Percentiles rank a stretch among this genome's conserved stretches.
phyloP scores from a whole-genome alignment of 2,797 vertebrate species.

The Pseudotriccus pelzelni region DNA sequence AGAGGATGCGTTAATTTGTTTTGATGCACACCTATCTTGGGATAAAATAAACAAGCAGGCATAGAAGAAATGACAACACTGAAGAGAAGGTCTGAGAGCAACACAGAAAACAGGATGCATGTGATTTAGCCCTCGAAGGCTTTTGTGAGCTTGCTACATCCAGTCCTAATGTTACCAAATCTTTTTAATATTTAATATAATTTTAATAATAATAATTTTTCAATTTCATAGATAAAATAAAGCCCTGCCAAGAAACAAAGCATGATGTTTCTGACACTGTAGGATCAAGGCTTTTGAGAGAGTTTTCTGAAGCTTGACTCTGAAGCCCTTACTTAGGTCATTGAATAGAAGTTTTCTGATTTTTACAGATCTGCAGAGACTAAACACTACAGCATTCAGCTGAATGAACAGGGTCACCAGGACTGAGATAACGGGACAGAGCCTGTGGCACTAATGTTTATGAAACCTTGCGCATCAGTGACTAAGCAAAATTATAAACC shows the following conservation, averaged over 20 bases:
- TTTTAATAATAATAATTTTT: background rate
- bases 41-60: background rate
- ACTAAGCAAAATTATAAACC: background rate
- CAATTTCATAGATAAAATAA: background rate
- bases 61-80: background rate
- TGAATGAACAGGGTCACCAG: background rate
- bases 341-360: background rate
- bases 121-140: background rate
- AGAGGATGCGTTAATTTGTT: background rate
- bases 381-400: background rate
- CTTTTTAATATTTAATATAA: background rate
- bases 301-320: background rate
- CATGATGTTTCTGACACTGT: background rate
- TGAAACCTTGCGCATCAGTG: background rate
- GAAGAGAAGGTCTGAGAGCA: background rate
- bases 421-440: background rate
- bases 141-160: background rate
- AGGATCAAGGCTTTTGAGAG: background rate
- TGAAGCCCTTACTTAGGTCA: background rate
- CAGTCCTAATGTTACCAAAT: background rate
- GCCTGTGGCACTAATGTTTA: background rate
- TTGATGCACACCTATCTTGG: background rate
- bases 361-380: background rate
- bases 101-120: background rate
- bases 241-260: background rate